Conservation (phyloP, 2,888 invertebrate species). For the Meiosimyza platycephala region DNA sequence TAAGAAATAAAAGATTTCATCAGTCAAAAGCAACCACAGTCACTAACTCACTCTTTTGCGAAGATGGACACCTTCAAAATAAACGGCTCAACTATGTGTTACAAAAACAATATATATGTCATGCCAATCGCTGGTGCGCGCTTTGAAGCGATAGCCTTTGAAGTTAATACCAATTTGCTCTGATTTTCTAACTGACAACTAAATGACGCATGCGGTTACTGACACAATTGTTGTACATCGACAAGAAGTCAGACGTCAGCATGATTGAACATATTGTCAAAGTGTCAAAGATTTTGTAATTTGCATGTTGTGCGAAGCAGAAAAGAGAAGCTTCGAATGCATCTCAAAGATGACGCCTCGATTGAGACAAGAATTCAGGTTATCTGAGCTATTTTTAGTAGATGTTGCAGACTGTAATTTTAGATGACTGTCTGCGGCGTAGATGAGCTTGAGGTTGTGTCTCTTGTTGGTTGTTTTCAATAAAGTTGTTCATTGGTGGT, state of each 20-base stretch:
- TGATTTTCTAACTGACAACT: conserved; percentile 10
- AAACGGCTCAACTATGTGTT: too few species aligned
- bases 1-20: too few species aligned
- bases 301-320: conserved; percentile 12
- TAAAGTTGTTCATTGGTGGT: conserved; percentile 1
- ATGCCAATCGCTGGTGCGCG: not conserved
- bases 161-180: too few species aligned
- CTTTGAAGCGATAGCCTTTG: conserved; percentile 1
- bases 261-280: conserved; percentile 25
- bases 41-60: too few species aligned
- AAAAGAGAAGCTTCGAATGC: conserved; percentile 2
- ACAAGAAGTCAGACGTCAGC: conserved; percentile 22
- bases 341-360: conserved; percentile 1
- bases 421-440: conserved; percentile 15
- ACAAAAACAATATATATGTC: not conserved
- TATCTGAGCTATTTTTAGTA: conserved; percentile 11
- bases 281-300: conserved; percentile 33
- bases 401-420: conserved; percentile 18
- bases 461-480: not conserved
- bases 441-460: not conserved
- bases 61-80: too few species aligned
- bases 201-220: conserved; percentile 22
- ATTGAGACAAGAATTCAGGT: conserved; percentile 19
- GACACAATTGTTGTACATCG: not conserved
- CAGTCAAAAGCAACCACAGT: too few species aligned